Evolutionary conservation across 1,140 invertebrate genomes (phyloP).

Genomic region (Temnothorax nylanderi): DNA sequence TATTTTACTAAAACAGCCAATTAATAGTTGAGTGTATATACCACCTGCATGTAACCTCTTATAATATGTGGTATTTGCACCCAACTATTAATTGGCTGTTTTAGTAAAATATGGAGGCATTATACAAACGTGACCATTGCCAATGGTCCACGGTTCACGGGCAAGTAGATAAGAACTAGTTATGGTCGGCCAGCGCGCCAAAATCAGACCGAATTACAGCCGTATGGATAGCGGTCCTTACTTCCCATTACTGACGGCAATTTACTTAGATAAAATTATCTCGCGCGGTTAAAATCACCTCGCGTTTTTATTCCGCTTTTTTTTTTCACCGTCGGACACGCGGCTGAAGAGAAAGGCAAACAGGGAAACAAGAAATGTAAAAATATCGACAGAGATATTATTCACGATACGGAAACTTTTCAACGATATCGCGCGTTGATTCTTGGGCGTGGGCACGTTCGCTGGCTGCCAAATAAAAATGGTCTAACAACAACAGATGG

Average conservation of each 20-base stretch:
- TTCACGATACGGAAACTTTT: constrained; percentile 11
- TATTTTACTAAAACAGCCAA: constrained; percentile 6
- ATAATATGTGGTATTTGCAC: constrained; percentile 1
- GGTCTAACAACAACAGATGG: constrained; percentile 40
- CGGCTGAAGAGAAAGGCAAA: neutral
- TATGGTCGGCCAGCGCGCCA: constrained; percentile 20
- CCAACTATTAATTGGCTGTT: constrained; percentile 14
- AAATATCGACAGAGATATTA: constrained; percentile 28
- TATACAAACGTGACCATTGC: constrained; percentile 3
- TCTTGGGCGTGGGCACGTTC: neutral
- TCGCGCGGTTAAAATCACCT: neutral
- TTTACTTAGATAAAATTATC: constrained; percentile 33
- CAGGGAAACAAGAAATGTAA: neutral
- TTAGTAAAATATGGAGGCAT: neutral
- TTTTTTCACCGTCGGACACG: neutral
- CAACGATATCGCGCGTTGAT: constrained; percentile 21
- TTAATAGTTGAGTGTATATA: constrained; percentile 29
- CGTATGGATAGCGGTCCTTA: neutral
- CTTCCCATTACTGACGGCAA: constrained; percentile 4
- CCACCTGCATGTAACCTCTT: neutral
- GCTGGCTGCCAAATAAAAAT: constrained; percentile 32
- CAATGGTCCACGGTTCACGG: constrained; percentile 3
- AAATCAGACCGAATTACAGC: constrained; percentile 33
- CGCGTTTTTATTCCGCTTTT: neutral
- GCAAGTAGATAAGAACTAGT: constrained; percentile 52